These are phyloP conservation scores for Brachyptera putata DNA, from an alignment of 2,888 invertebrate species.

Conservation along the genomic window DNA sequence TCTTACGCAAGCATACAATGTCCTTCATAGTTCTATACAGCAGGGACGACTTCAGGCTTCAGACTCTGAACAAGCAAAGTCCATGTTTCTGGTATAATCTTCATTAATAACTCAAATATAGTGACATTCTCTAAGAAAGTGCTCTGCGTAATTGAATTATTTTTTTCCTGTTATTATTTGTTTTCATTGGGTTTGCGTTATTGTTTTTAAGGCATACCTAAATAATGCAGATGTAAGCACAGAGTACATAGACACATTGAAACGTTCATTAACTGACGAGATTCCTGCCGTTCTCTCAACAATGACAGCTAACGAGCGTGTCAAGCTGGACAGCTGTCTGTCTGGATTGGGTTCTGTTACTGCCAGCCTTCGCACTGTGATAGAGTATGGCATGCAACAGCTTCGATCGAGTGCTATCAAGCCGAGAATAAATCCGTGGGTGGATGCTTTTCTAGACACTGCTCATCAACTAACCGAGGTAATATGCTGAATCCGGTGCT, in stretches of 20 bases:
- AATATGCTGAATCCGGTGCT: constrained; percentile 22
- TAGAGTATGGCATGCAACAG: constrained; percentile 77
- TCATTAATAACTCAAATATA: no score
- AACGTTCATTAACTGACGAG: constrained; percentile 67
- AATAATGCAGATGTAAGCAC: constrained; percentile 90
- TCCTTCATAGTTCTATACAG: constrained; percentile 72
- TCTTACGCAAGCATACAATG: constrained; percentile 76
- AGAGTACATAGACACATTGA: constrained; percentile 85
- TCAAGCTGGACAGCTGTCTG: constrained; percentile 69
- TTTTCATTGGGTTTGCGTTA: background rate
- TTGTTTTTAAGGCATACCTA: constrained; percentile 62
- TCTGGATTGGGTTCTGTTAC: constrained; percentile 56
- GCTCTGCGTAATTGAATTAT: no score
- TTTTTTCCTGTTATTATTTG: no score
- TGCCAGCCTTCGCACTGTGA: constrained; percentile 57
- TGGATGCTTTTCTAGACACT: constrained; percentile 71
- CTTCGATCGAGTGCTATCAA: constrained; percentile 75
- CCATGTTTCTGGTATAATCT: constrained; percentile 66
- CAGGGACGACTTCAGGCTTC: constrained; percentile 73
- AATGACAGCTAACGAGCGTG: constrained; percentile 59
- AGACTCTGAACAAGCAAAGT: constrained; percentile 71
- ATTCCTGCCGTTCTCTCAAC: constrained; percentile 60
- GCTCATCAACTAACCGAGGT: constrained; percentile 80
- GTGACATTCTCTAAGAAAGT: no score
- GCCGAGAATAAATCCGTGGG: constrained; percentile 77